Base-by-base conservation (phyloP, 2,797 vertebrate genomes). In the Sebastes minor region DNA sequence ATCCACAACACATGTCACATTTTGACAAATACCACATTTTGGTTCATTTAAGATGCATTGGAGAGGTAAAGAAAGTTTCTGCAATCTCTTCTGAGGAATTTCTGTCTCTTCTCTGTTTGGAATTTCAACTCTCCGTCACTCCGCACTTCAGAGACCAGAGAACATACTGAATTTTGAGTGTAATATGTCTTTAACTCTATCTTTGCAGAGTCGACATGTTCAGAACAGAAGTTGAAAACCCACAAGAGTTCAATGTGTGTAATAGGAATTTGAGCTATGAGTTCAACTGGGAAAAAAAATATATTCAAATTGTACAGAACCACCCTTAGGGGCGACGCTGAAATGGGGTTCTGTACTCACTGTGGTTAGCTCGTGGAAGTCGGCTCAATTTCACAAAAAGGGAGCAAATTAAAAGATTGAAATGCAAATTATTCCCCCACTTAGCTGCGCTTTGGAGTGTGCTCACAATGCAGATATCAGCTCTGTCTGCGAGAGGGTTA, bases 331-430 rank as follows among this genome's bases (percentile, higher is more conserved):
- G 75, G 32, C 53, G 16, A 68, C n/a, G 67, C 25, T 81, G 74
- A 76, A 88, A 89, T 76, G 67, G 76, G 80, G 25, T 68, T 90
- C 56, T 86, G 64, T 63, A 59, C 66, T 82, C 30, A 52, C 63
- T 71, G 56, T 18, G 22, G 63, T 84, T 76, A 76, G 75, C 80
- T 88, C 20, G 18, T 85, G 32, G 78, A 91, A 89, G 86, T 74
- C 52, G 28, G 65, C 68, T 86, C 68, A 69, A 78, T 92, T 91
- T 90, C 75, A 89, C 74, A 88, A 85, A 84, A 86, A 77, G 25
- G 67, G 69, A 88, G 74, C 64, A 84, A 94, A 93, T 91, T 87
- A 90, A 90, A 91, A 88, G 84, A 92, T 85, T 84, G 76, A 90
- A 91, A 89, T 84, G 85, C 67, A 90, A 92, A 92, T 89, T 20